Base-by-base conservation (phyloP, 2,888 invertebrate species). In the Helobdella robusta region DNA sequence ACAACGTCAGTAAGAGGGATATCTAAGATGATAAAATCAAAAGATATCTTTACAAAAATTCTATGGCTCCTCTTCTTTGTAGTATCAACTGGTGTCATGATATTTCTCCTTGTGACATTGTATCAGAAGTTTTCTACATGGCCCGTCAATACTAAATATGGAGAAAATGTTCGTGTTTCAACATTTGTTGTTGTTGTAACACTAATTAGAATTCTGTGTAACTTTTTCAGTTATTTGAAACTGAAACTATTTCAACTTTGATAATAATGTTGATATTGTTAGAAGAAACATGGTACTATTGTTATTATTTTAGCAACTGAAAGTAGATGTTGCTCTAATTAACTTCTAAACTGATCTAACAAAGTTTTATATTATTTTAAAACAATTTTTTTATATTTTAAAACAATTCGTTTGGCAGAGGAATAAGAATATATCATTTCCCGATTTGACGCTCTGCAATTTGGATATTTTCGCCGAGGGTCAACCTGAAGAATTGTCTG, bases 121-220 rank as follows among this genome's bases (percentile, higher is more conserved):
- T 50, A 52, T 25, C n/a, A 18, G 23, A 32, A 18, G 30, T 63
- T 25, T 35, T 63, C 20, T 25, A 46, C 34, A n/a, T 63, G 52
- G 50, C 63, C 63, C 25, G 32, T 63, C 15, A 52, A 48, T 30
- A 34, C 32, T 8, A 23, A 50, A 8, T 34, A 44, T 52, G 25
- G 63, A 20, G 54, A 63, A 54, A 28, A 56, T 30, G 30, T 28
- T 30, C n/a, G 32, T 6, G 28, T 30, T 8, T 28, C 28, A 4
- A 56, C 5, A 4, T 50, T 25, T n/a, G 50, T 63, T n/a, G 52
- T 52, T 8, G 63, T 52, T 11, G 63, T 63, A 25, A 63, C 54
- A 15, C 2, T 63, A 54, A 4, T 35, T 63, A 5, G 35, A 63
- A n/a, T 25, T 28, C 20, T 25, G 50, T 48, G 32, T 35, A 20